phyloP scores from a whole-genome alignment of 2,113 vertebrate genomes.

The Poecilia latipinna region DNA sequence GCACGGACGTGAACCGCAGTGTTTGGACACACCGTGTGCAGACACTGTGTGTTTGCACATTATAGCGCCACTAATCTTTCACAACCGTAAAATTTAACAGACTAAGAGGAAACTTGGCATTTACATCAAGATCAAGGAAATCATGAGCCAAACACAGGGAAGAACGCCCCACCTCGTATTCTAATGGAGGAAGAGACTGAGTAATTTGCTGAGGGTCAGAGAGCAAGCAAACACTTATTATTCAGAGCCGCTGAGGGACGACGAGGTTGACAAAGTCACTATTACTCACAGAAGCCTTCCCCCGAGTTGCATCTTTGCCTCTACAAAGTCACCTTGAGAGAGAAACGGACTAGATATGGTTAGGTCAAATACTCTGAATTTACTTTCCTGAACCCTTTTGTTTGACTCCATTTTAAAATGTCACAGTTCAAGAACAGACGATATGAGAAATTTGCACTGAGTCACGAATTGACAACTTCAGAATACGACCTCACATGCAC shows the following conservation, averaged over 20 bases:
- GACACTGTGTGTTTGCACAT: slow-evolving; percentile 7
- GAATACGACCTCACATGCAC: not conserved
- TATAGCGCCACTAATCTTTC: slow-evolving; percentile 13
- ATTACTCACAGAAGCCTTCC: slow-evolving; percentile 53
- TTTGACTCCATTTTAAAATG: not conserved
- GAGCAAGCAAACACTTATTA: slow-evolving; percentile 78
- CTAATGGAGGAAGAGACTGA: slow-evolving; percentile 64
- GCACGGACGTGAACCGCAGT: slow-evolving; percentile 6
- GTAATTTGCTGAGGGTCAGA: slow-evolving; percentile 75
- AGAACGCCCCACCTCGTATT: slow-evolving; percentile 60
- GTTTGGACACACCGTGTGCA: slow-evolving; percentile 16
- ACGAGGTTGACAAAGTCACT: slow-evolving; percentile 68
- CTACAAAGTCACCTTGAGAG: slow-evolving; percentile 66
- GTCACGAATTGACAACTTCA: not conserved
- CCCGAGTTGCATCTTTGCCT: slow-evolving; percentile 46
- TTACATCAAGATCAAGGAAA: slow-evolving; percentile 68
- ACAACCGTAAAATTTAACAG: slow-evolving; percentile 31
- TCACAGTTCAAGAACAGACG: not conserved
- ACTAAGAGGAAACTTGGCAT: slow-evolving; percentile 54
- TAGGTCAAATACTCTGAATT: not conserved
- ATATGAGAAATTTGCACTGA: not conserved
- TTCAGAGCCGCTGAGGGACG: slow-evolving; percentile 70
- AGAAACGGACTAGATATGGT: slow-evolving; percentile 17
- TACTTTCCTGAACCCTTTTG: not conserved
- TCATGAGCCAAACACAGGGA: slow-evolving; percentile 73